Conservation (phyloP, 2,888 invertebrate species). For the Augochlorella aurata region DNA sequence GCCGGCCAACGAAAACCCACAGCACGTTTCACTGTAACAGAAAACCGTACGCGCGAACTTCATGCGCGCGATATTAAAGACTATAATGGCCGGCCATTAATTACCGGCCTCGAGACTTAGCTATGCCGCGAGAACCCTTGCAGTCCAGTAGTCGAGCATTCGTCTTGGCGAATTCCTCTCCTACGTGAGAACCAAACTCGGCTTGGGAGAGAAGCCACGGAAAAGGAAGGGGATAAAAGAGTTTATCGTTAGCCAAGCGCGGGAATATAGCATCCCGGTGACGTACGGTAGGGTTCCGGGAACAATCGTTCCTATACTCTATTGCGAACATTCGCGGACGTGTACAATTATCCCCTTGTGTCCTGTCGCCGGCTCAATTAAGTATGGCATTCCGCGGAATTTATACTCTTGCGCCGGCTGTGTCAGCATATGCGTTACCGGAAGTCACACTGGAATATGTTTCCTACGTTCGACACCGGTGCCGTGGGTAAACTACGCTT, state of each 20-base stretch:
- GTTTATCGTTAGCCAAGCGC: conserved; percentile 57
- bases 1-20: conserved; percentile 44
- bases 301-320: conserved; percentile 66
- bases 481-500: background rate
- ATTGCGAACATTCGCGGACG: conserved; percentile 64
- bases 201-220: conserved; percentile 52
- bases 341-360: conserved; percentile 65
- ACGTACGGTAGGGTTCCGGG: conserved; percentile 64
- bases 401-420: conserved; percentile 49
- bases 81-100: conserved; percentile 75
- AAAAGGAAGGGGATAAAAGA: conserved; percentile 53
- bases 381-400: conserved; percentile 54
- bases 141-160: conserved; percentile 72
- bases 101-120: conserved; percentile 64
- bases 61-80: conserved; percentile 75
- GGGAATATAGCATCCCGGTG: conserved; percentile 65
- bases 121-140: conserved; percentile 56
- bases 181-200: conserved; percentile 73
- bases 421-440: conserved; percentile 50
- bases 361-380: conserved; percentile 62
- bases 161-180: conserved; percentile 75
- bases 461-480: conserved; percentile 22
- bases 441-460: conserved; percentile 44
- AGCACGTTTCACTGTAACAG: conserved; percentile 63
- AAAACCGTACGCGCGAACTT: conserved; percentile 69